phyloP scores from a whole-genome alignment of 2,797 vertebrate species.

The Meda fulgida region DNA sequence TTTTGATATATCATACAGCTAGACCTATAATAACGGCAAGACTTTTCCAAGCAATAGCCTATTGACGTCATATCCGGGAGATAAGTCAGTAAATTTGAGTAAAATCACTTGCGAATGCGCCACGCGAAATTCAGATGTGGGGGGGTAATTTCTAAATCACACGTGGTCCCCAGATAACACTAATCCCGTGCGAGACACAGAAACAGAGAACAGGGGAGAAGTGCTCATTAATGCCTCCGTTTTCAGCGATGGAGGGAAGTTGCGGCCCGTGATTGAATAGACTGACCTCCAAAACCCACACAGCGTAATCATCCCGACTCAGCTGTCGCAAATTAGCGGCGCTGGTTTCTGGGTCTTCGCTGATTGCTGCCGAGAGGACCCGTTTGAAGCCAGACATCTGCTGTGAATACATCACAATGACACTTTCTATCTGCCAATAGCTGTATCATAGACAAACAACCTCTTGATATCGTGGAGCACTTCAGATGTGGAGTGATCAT shows the following conservation, averaged over 20 bases:
- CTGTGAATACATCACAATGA: neutral
- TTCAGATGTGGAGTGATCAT: neutral
- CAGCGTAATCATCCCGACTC: slow-evolving; percentile 67
- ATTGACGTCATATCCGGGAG: too few relatives aligned
- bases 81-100: too few relatives aligned
- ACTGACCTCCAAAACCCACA: slow-evolving; percentile 62
- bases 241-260: slow-evolving; percentile 52
- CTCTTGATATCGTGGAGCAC: neutral
- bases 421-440: slow-evolving; percentile 16
- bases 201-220: slow-evolving; percentile 49
- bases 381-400: neutral
- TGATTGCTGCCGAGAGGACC: slow-evolving; percentile 1
- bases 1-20: too few relatives aligned
- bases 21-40: too few relatives aligned
- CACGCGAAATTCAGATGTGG: too few relatives aligned
- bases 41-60: too few relatives aligned
- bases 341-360: slow-evolving; percentile 12
- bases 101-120: too few relatives aligned
- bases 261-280: slow-evolving; percentile 67
- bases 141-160: too few relatives aligned
- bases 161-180: too few relatives aligned
- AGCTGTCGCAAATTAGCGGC: slow-evolving; percentile 57
- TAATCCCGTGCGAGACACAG: too few relatives aligned
- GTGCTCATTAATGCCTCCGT: slow-evolving; percentile 69
- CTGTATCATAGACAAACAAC: slow-evolving; percentile 18